phyloP scores from a whole-genome alignment of 2,797 vertebrate species.

The Poeciliopsis paucimaculata region DNA sequence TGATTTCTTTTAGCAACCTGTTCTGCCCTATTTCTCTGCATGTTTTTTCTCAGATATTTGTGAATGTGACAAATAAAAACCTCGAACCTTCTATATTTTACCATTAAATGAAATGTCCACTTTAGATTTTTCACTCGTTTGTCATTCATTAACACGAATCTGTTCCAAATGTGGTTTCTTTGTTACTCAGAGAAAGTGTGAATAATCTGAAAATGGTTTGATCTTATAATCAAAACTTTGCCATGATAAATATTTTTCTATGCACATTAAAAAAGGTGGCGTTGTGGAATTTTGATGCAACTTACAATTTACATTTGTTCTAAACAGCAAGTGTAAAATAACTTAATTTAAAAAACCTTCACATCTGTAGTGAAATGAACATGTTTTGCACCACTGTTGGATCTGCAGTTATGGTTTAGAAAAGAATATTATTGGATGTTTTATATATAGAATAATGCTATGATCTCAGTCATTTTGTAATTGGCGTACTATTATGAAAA shows the following conservation, averaged over 20 bases:
- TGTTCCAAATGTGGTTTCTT: neutral
- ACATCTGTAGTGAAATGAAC: constrained; percentile 10
- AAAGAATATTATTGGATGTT: constrained; percentile 46
- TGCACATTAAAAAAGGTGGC: neutral
- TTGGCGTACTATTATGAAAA: constrained; percentile 18
- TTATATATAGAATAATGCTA: constrained; percentile 37
- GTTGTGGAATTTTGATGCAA: neutral
- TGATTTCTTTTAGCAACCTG: neutral
- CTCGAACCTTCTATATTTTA: neutral
- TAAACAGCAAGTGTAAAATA: constrained; percentile 17
- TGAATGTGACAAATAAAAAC: neutral
- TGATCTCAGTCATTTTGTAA: constrained; percentile 41
- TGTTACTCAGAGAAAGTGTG: neutral
- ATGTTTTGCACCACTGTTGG: constrained; percentile 18
- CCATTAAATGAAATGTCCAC: neutral
- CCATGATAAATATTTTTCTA: constrained; percentile 18
- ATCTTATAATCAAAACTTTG: constrained; percentile 3
- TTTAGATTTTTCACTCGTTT: neutral
- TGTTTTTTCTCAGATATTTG: too few relatives aligned
- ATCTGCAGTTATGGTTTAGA: constrained; percentile 48
- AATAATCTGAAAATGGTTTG: neutral
- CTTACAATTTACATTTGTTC: neutral
- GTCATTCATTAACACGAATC: neutral
- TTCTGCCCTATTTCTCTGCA: neutral
- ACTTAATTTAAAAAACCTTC: neutral